Evolutionary conservation across 2,797 vertebrate genomes (phyloP).

Genomic region (Moxostoma hubbsi): DNA sequence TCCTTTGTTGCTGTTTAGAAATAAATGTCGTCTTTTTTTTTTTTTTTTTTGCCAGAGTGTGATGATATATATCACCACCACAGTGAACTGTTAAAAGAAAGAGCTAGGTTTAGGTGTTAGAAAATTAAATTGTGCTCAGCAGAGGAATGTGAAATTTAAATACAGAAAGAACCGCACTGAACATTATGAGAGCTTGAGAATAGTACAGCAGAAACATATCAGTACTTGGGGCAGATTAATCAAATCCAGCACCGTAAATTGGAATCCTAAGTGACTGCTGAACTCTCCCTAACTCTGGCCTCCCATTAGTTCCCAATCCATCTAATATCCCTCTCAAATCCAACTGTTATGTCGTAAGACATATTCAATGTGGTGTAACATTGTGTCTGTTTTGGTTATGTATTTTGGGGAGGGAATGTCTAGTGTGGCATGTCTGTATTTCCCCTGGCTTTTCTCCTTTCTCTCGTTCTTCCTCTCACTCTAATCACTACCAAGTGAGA

Average conservation of each 20-base stretch:
- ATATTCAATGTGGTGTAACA: too few relatives aligned
- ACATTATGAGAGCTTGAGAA: slow-evolving; percentile 63
- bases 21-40: slow-evolving; percentile 40
- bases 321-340: slow-evolving; percentile 74
- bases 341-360: not conserved
- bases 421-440: too few relatives aligned
- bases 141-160: slow-evolving; percentile 68
- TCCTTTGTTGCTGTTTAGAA: slow-evolving; percentile 16
- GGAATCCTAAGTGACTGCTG: slow-evolving; percentile 69
- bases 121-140: slow-evolving; percentile 68
- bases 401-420: too few relatives aligned
- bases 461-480: too few relatives aligned
- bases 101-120: slow-evolving; percentile 57
- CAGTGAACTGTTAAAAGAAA: slow-evolving; percentile 65
- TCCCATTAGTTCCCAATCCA: slow-evolving; percentile 76
- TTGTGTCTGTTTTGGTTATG: too few relatives aligned
- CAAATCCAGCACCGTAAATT: slow-evolving; percentile 75
- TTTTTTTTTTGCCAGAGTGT: slow-evolving; percentile 8
- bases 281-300: slow-evolving; percentile 67
- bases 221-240: slow-evolving; percentile 77
- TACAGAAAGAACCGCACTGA: slow-evolving; percentile 61
- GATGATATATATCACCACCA: slow-evolving; percentile 58
- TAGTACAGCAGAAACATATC: slow-evolving; percentile 76
- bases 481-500: too few relatives aligned
- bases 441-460: too few relatives aligned